These are phyloP conservation scores for Chaetops frenatus DNA, from an alignment of 2,113 vertebrate species.

Conservation along the genomic window DNA sequence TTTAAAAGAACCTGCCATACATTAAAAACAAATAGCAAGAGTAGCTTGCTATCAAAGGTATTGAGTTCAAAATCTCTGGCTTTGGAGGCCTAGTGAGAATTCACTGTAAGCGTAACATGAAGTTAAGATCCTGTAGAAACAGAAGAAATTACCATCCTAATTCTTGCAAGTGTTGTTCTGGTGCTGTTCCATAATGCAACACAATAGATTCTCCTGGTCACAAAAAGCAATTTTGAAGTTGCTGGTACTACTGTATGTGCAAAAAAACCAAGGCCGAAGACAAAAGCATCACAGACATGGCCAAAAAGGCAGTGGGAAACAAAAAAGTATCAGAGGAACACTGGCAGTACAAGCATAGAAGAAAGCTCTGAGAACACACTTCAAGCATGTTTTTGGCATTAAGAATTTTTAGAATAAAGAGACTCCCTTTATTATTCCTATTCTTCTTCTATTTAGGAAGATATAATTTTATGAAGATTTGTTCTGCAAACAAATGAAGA, in stretches of 20 bases:
- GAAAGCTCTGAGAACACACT: neutral
- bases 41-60: neutral
- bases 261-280: neutral
- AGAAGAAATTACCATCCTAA: neutral
- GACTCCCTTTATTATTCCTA: neutral
- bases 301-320: neutral
- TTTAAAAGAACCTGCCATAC: neutral
- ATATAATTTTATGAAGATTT: neutral
- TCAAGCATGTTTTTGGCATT: neutral
- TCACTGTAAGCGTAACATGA: neutral
- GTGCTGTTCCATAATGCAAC: neutral
- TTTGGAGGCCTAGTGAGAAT: neutral
- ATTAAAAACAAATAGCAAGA: neutral
- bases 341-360: neutral
- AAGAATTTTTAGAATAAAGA: neutral
- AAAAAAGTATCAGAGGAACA: neutral
- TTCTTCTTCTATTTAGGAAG: neutral
- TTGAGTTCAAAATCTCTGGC: neutral
- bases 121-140: neutral
- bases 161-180: neutral
- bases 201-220: neutral
- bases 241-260: neutral
- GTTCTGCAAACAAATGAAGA: neutral
- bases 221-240: neutral
- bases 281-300: neutral